Percentiles rank a stretch among this genome's conserved stretches.
phyloP scores from a whole-genome alignment of 2,888 invertebrate genomes.

The Osedax fenrisi region DNA sequence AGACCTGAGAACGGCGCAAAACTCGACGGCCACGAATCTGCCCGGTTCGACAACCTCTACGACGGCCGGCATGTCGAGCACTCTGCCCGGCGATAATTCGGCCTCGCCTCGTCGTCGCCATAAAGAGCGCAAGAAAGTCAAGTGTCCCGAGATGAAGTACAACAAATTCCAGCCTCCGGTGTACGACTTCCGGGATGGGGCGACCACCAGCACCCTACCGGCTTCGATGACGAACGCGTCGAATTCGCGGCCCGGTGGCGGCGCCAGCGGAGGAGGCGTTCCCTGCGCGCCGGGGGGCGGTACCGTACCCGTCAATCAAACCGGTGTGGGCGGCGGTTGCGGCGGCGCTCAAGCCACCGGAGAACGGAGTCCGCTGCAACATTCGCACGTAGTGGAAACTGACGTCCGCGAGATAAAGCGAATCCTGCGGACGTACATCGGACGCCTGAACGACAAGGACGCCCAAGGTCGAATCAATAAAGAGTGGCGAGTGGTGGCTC shows the following conservation, averaged over 20 bases:
- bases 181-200: constrained; percentile 34
- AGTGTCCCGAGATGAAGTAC: constrained; percentile 34
- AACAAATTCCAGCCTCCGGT: constrained; percentile 36
- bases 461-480: constrained; percentile 8
- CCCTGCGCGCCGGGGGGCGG: constrained; percentile 26
- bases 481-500: constrained; percentile 37
- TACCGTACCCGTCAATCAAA: constrained; percentile 8
- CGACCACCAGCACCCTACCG: constrained; percentile 19
- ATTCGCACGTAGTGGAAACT: constrained; percentile 39
- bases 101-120: constrained; percentile 23
- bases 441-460: constrained; percentile 35
- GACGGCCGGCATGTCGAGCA: constrained; percentile 11
- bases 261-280: not conserved
- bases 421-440: constrained; percentile 40
- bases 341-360: not conserved
- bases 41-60: not conserved
- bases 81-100: no score
- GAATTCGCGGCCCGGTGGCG: not conserved
- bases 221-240: no score
- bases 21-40: not conserved
- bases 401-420: constrained; percentile 45
- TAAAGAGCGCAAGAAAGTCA: constrained; percentile 34
- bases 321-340: not conserved
- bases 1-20: not conserved
- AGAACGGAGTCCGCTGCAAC: constrained; percentile 29